A percentile compares a stretch with the other conserved stretches of the same genome.
These are phyloP conservation scores for Dysdera silvatica DNA, from an alignment of 1,140 invertebrate genomes.

Conservation along the genomic window DNA sequence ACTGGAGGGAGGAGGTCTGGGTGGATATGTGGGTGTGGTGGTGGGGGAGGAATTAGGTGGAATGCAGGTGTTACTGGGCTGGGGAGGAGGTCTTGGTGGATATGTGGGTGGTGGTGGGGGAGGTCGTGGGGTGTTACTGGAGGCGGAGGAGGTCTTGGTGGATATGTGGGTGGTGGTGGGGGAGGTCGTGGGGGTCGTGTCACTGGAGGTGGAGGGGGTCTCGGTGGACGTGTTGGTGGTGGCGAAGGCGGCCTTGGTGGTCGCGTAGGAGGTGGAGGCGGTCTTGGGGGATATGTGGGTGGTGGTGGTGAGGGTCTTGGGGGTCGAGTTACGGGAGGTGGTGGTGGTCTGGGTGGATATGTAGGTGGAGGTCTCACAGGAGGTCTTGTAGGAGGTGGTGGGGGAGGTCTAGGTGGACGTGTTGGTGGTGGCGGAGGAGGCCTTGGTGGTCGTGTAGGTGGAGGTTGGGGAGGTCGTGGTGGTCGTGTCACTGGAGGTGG, in stretches of 20 bases:
- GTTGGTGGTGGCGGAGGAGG: neutral
- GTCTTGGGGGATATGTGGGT: neutral
- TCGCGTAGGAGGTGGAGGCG: neutral
- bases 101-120: neutral
- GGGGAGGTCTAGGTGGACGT: neutral
- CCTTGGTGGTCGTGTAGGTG: neutral
- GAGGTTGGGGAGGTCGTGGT: neutral
- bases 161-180: neutral
- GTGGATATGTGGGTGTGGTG: neutral
- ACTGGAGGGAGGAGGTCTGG: constrained; percentile 2
- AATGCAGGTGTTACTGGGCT: neutral
- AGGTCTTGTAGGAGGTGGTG: neutral
- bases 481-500: neutral
- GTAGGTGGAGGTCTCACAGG: neutral
- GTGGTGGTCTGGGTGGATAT: neutral
- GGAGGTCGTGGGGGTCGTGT: neutral
- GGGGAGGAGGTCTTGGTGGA: neutral
- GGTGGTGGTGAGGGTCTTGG: neutral
- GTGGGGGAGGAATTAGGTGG: neutral
- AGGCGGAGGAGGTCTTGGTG: neutral
- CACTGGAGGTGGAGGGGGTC: neutral
- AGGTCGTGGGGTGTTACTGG: neutral
- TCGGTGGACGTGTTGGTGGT: neutral
- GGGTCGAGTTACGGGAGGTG: neutral
- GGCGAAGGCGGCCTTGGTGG: neutral